phyloP scores from a whole-genome alignment of 2,113 vertebrate genomes.

The Canis aureus region DNA sequence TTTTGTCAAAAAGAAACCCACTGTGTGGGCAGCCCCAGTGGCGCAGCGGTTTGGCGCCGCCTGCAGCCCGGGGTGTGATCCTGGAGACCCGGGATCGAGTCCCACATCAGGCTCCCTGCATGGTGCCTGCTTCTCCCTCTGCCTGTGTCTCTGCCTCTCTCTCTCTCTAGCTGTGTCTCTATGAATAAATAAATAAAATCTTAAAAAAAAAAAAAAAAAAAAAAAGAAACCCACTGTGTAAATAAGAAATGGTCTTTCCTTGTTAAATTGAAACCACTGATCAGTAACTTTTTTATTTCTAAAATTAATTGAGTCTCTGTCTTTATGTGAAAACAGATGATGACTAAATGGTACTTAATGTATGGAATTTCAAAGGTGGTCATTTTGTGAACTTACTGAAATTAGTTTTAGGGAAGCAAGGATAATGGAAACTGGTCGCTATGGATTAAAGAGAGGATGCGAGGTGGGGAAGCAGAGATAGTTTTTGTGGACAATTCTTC shows the following conservation, averaged over 20 bases:
- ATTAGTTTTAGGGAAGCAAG: not conserved
- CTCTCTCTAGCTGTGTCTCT: too few species aligned
- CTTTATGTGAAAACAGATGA: not conserved
- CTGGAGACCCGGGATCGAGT: too few species aligned
- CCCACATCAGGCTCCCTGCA: too few species aligned
- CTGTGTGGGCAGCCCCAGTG: too few species aligned
- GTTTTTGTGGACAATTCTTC: not conserved
- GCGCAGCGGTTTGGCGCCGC: too few species aligned
- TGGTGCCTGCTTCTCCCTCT: too few species aligned
- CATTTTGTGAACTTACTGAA: not conserved
- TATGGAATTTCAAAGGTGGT: not conserved
- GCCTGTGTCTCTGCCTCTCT: too few species aligned
- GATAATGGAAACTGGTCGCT: not conserved
- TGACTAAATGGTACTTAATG: not conserved
- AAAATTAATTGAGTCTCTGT: constrained; percentile 27
- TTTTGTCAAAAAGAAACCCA: not conserved
- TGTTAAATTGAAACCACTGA: not conserved
- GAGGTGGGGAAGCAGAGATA: not conserved
- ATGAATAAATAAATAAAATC: too few species aligned
- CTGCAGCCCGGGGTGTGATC: too few species aligned
- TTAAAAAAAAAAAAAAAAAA: too few species aligned
- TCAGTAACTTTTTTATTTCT: not conserved
- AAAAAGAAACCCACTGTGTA: not conserved
- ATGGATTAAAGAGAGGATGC: not conserved
- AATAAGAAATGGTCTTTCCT: not conserved